phyloP scores from a whole-genome alignment of 2,888 invertebrate genomes.

The Cepaea hortensis region DNA sequence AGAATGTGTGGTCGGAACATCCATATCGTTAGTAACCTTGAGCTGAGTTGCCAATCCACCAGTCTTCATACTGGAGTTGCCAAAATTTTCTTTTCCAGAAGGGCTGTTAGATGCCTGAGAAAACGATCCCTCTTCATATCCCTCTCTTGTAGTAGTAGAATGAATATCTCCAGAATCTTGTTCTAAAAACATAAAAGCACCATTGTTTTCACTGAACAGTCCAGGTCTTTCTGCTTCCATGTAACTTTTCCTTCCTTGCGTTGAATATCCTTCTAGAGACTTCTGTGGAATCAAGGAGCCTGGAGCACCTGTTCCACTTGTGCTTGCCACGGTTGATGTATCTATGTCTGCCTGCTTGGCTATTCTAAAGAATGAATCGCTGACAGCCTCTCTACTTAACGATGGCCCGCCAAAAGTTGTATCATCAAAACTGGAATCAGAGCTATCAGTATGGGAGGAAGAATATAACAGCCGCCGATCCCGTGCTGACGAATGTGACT shows the following conservation, averaged over 20 bases:
- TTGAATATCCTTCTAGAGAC: neutral
- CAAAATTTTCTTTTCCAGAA: conserved; percentile 41
- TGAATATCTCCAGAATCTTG: conserved; percentile 23
- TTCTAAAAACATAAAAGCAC: conserved; percentile 31
- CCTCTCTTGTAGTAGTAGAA: neutral
- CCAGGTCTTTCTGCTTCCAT: conserved; percentile 39
- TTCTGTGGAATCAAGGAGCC: neutral
- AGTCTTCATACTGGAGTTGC: neutral
- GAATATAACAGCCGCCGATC: neutral
- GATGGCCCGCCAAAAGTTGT: neutral
- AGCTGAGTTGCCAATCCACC: neutral
- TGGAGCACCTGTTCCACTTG: neutral
- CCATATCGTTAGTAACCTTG: neutral
- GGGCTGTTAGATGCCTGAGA: conserved; percentile 1
- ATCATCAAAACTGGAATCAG: conserved; percentile 47
- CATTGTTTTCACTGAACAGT: conserved; percentile 42
- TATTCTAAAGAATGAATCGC: conserved; percentile 31
- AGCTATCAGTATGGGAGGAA: conserved; percentile 30
- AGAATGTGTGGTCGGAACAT: neutral
- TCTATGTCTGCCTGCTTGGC: conserved; percentile 26
- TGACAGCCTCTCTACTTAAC: conserved; percentile 30
- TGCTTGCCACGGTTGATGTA: conserved; percentile 5
- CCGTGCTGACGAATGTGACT: neutral
- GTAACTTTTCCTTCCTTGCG: neutral
- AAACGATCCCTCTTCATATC: neutral